phyloP scores from a whole-genome alignment of 2,888 invertebrate genomes.

The Coleophora flavipennella region DNA sequence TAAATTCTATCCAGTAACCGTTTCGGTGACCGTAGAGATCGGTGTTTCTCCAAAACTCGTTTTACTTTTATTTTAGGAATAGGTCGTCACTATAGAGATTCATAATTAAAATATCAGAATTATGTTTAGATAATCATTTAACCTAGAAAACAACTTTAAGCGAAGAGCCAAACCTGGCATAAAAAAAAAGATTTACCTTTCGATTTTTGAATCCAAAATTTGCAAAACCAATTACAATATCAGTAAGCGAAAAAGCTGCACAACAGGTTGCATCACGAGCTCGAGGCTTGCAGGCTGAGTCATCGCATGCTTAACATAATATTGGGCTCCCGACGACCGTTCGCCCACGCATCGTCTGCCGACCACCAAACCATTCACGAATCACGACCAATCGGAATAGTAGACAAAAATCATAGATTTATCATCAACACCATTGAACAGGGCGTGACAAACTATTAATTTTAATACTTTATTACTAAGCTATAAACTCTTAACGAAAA shows the following conservation, averaged over 20 bases:
- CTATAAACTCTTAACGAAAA: no score
- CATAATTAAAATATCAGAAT: constrained; percentile 23
- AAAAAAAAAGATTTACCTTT: no score
- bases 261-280: constrained; percentile 14
- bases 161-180: not conserved
- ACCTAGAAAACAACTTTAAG: not conserved
- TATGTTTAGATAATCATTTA: not conserved
- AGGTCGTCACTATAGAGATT: not conserved
- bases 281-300: constrained; percentile 21
- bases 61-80: not conserved
- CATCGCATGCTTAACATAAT: constrained; percentile 17
- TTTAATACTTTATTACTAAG: no score
- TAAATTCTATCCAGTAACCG: constrained; percentile 30
- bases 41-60: constrained; percentile 1
- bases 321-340: not conserved
- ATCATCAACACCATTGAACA: no score
- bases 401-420: constrained; percentile 2
- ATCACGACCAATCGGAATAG: constrained; percentile 1
- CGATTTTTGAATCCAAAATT: no score
- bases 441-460: no score
- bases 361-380: not conserved
- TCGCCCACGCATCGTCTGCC: constrained; percentile 8
- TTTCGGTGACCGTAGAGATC: constrained; percentile 17
- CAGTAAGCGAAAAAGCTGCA: not conserved
- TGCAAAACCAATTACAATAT: not conserved